Base-by-base conservation (phyloP, 2,797 vertebrate species). In the Sphenopsis melanotis region DNA sequence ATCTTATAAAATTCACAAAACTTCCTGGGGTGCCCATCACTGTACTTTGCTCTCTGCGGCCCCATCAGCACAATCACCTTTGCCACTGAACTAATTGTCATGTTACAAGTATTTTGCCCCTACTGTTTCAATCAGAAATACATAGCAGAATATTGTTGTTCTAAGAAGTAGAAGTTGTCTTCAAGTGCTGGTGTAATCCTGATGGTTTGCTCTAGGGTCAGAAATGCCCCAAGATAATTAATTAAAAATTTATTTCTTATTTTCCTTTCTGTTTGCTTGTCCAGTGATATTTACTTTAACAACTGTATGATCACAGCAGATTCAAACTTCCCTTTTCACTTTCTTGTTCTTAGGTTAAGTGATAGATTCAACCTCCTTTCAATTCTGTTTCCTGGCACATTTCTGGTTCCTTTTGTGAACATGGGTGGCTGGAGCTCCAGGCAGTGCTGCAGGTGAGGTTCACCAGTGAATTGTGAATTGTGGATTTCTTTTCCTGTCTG, bases 281-380 rank as follows among this genome's bases (percentile, higher is more conserved):
- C 47, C n/a, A 55, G 30, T 44, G 32, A 8, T 64, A 65, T 34
- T 88, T 74, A 24, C 2, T 49, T 56, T 26, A 36, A 10, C 37
- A 15, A 3, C 21, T 2, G 0, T 8, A 41, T 2, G 4, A 60
- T 52, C 11, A 30, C 15, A 52, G 10, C 22, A 65, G 17, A 36
- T 24, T 17, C 29, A 39, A 69, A 57, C 10, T 49, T 9, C 1
- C 6, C 15, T 15, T 59, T 70, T 47, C 44, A 53, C 27, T 17
- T 79, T 59, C 0, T 0, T 26, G 6, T 15, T 82, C 8, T 49
- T 12, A 19, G 5, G 19, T 29, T 59, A 55, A 85, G 59, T 23
- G 18, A 69, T 24, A 83, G 36, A 46, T 69, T 30, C 64, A 69
- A 69, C 79, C 23, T 88, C 18, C 7, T 63, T 82, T 68, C 30